These are phyloP conservation scores for Neria commutata DNA, from an alignment of 2,888 invertebrate species.

Conservation along the genomic window DNA sequence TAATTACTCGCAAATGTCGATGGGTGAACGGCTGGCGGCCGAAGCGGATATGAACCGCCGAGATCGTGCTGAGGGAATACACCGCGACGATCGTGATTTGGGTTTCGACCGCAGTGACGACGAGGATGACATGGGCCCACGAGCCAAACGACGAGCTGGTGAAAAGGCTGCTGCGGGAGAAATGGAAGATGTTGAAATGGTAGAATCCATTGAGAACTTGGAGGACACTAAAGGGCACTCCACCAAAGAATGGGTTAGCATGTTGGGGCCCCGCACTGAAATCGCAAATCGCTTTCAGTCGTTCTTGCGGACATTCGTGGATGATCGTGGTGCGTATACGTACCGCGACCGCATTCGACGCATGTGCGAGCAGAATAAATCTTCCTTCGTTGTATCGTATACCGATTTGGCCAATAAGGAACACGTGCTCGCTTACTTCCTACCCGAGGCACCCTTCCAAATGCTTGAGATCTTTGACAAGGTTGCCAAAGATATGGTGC, in stretches of 20 bases:
- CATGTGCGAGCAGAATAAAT: constrained; percentile 92
- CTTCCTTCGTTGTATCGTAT: constrained; percentile 93
- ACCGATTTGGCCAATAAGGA: constrained; percentile 87
- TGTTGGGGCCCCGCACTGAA: constrained; percentile 94
- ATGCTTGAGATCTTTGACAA: constrained; percentile 96
- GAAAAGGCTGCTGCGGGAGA: constrained; percentile 87
- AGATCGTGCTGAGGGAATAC: constrained; percentile 81
- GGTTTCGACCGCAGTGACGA: constrained; percentile 89
- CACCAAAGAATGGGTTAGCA: constrained; percentile 94
- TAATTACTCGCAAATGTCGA: constrained; percentile 86
- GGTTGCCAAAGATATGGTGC: constrained; percentile 90
- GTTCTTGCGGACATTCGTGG: constrained; percentile 88
- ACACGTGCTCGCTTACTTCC: constrained; percentile 93
- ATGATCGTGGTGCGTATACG: constrained; percentile 83
- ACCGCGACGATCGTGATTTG: constrained; percentile 80
- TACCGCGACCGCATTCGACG: constrained; percentile 91
- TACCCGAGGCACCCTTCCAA: constrained; percentile 96
- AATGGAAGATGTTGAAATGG: constrained; percentile 80
- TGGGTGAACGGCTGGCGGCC: constrained; percentile 86
- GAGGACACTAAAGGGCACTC: constrained; percentile 97
- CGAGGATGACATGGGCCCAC: constrained; percentile 71
- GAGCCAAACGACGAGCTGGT: constrained; percentile 77
- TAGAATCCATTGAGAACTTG: constrained; percentile 96
- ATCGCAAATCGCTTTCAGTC: constrained; percentile 93
- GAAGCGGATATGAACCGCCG: constrained; percentile 86